Evolutionary conservation across 2,888 invertebrate species (phyloP), one percentile per base, ranked within the genome.

Genomic region (Spodoptera exigua): DNA sequence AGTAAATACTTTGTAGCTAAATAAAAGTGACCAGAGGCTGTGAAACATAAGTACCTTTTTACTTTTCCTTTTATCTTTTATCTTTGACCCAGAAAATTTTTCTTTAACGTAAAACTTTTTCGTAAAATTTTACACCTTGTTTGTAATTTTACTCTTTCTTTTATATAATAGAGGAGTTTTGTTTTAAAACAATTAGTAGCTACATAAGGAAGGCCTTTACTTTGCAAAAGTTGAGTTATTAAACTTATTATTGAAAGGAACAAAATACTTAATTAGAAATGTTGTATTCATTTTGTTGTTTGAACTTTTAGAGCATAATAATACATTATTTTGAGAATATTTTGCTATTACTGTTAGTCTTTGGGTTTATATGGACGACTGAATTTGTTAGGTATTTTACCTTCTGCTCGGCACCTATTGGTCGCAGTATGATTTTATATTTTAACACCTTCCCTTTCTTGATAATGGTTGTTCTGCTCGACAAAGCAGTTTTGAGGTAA

Each of bases 91-190:
- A 48, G 27, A 27, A 27, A 27, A 61, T 70, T 61, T 70, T 70
- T 74, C 62, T 66, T 67, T 65, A n/a, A n/a, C n/a, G 51, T 51
- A 46, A 47, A 60, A 55, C 16, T 57, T 74, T 64, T 35, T 39
- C 32, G 27, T 36, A 16, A 74, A 60, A n/a, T n/a, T 61, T 62
- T 67, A 52, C 63, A 70, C 62, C 69, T 66, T 64, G 64, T 74
- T 77, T 74, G 68, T 65, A 68, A 73, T 68, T 68, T 68, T 61
- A 79, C 46, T 37, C 55, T 60, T 61, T 59, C 58, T 64, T 48
- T n/a, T 76, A 71, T 71, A 67, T 53, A 63, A 57, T 58, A 41
- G 52, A 46, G 51, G 18, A 14, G 32, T 45, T 68, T 64, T 63
- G 61, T 61, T 63, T 44, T 36, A 61, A 60, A 60, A 44, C 44